Evolutionary conservation across 2,113 vertebrate genomes (phyloP).

Genomic region (Hippocampus mohnikei): DNA sequence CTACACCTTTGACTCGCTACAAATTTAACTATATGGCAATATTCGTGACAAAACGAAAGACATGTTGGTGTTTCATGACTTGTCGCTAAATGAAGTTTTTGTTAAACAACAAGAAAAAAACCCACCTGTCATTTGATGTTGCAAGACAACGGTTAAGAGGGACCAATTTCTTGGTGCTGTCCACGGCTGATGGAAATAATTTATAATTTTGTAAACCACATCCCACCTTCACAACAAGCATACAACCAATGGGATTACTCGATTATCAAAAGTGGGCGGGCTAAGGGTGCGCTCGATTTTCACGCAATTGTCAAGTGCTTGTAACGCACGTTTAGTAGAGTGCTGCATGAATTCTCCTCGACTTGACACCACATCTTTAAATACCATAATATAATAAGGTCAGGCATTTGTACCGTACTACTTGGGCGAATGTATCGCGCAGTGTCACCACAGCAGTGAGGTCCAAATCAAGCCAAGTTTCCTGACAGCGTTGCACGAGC

Average conservation of each 20-base stretch:
- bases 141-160: not conserved
- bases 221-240: not conserved
- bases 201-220: not conserved
- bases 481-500: not conserved
- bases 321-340: too few species aligned
- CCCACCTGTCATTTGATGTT: conserved; percentile 16
- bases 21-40: not conserved
- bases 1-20: not conserved
- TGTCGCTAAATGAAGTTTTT: not conserved
- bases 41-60: not conserved
- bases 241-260: conserved; percentile 27
- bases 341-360: too few species aligned
- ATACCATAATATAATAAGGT: too few species aligned
- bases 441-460: fast-evolving
- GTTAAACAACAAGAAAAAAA: not conserved
- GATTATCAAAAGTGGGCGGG: not conserved
- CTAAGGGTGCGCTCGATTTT: conserved; percentile 18
- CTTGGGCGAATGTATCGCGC: not conserved
- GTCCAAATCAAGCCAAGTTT: conserved; percentile 14
- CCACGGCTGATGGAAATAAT: conserved; percentile 44
- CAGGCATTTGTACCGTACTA: too few species aligned
- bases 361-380: too few species aligned
- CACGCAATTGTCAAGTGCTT: fast-evolving
- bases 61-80: too few species aligned
- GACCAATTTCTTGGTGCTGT: too few species aligned